These are phyloP conservation scores for Eumaeus atala DNA, from an alignment of 1,140 invertebrate species.

Conservation along the genomic window DNA sequence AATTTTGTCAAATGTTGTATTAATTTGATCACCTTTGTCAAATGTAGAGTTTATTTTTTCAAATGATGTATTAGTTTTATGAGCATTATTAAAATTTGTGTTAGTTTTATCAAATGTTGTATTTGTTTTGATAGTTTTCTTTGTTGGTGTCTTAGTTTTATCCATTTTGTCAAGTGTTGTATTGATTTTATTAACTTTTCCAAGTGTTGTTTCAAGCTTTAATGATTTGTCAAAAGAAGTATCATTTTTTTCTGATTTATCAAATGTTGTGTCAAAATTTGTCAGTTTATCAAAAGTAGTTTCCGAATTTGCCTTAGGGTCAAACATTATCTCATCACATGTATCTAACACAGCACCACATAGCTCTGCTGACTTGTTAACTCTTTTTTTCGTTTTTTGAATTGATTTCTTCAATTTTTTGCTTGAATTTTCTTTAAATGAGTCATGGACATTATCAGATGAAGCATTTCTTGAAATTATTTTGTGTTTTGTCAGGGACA, in stretches of 20 bases:
- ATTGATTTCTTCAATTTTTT: no score
- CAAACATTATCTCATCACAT: no score
- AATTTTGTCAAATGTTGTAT: background rate
- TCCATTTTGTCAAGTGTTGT: conserved; percentile 17
- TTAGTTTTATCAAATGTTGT: conserved; percentile 13
- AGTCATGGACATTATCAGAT: no score
- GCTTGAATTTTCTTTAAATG: no score
- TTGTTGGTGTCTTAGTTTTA: background rate
- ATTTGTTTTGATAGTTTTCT: background rate
- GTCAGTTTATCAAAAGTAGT: conserved; percentile 19
- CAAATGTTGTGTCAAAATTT: background rate
- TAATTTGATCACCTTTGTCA: conserved; percentile 18
- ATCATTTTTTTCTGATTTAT: conserved; percentile 9
- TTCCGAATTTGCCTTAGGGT: conserved; percentile 4
- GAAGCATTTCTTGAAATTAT: no score
- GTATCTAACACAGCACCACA: no score
- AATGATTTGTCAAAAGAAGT: conserved; percentile 14
- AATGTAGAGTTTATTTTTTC: conserved; percentile 18
- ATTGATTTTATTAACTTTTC: conserved; percentile 15
- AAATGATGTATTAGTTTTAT: conserved; percentile 1
- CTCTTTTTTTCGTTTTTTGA: no score
- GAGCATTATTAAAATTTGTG: conserved; percentile 14
- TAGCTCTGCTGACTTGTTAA: no score
- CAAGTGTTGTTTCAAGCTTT: conserved; percentile 13
- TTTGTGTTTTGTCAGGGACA: no score